These are phyloP conservation scores for Sturnira hondurensis DNA, from an alignment of 2,113 vertebrate species.

Conservation along the genomic window DNA sequence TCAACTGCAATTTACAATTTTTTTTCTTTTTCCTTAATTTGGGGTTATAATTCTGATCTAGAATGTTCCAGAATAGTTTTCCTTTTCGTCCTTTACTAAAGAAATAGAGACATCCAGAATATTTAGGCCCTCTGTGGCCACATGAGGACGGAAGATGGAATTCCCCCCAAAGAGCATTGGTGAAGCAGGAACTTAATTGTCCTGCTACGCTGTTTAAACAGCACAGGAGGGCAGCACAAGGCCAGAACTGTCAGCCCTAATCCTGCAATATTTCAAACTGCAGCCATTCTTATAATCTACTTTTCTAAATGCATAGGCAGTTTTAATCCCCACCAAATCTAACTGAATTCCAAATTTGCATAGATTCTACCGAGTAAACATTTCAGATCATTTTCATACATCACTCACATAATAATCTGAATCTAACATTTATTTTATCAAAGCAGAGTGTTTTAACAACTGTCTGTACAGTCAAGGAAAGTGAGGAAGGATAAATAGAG, in stretches of 20 bases:
- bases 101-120: neutral
- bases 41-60: neutral
- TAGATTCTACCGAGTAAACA: neutral
- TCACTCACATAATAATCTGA: neutral
- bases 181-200: neutral
- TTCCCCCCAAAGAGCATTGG: neutral
- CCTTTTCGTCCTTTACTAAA: neutral
- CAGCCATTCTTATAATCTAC: neutral
- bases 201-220: neutral
- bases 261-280: neutral
- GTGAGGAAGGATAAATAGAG: neutral
- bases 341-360: neutral
- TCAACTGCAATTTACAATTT: conserved; percentile 1
- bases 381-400: neutral
- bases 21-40: neutral
- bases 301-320: neutral
- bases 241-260: neutral
- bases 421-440: conserved; percentile 5
- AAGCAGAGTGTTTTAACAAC: neutral
- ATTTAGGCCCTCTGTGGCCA: neutral
- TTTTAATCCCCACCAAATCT: neutral
- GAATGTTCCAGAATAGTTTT: conserved; percentile 27
- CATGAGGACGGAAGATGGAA: conserved; percentile 32
- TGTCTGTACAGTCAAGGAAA: neutral
- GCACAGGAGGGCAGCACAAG: conserved; percentile 26